These are phyloP conservation scores for Stegodyphus dumicola DNA, from an alignment of 1,140 invertebrate genomes.

Conservation along the genomic window DNA sequence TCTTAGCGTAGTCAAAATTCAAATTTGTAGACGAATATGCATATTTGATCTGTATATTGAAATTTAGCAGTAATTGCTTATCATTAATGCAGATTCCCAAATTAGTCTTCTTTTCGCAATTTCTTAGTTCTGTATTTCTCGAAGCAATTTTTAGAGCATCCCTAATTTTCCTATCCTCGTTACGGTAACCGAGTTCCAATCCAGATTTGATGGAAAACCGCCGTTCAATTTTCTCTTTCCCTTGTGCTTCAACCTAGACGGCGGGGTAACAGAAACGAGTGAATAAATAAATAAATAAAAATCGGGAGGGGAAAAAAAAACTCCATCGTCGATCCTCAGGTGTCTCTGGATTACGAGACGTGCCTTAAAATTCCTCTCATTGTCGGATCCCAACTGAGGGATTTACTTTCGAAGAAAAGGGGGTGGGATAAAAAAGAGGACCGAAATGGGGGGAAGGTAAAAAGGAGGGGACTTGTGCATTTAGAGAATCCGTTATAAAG, in stretches of 20 bases:
- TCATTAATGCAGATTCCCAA: too few species aligned
- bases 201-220: constrained; percentile 55
- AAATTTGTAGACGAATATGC: too few species aligned
- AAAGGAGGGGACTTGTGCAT: constrained; percentile 17
- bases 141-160: constrained; percentile 18
- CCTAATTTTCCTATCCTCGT: constrained; percentile 42
- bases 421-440: not conserved
- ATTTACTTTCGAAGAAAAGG: not conserved
- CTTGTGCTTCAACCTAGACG: too few species aligned
- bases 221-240: constrained; percentile 42
- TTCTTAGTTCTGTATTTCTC: too few species aligned
- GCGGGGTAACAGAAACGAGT: not conserved
- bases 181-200: constrained; percentile 59
- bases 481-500: constrained; percentile 18
- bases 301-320: not conserved
- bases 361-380: constrained; percentile 45
- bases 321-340: constrained; percentile 37
- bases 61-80: not conserved
- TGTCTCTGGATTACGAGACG: constrained; percentile 52
- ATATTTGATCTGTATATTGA: not conserved
- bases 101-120: too few species aligned
- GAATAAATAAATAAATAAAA: not conserved
- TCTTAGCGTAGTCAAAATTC: too few species aligned
- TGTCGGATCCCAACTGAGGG: constrained; percentile 21
- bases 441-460: not conserved